Evolutionary conservation across 2,113 vertebrate genomes (phyloP).

Genomic region (Xiphophorus hellerii): DNA sequence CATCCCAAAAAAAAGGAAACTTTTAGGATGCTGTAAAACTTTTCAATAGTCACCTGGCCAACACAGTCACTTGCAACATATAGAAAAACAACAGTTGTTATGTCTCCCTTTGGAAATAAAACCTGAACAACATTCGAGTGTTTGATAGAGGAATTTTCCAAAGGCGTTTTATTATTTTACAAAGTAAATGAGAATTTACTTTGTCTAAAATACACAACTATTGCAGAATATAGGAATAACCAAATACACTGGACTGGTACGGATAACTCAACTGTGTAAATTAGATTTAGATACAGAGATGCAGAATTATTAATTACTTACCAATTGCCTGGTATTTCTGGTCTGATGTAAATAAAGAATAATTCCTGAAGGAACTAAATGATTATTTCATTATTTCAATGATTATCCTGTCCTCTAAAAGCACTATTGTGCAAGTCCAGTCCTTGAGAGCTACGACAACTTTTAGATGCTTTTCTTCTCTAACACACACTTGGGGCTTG

Average conservation of each 20-base stretch:
- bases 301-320: neutral
- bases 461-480: too few relatives aligned
- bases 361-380: too few relatives aligned
- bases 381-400: too few relatives aligned
- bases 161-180: neutral
- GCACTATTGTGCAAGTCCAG: too few relatives aligned
- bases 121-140: neutral
- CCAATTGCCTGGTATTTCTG: neutral
- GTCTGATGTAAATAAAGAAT: too few relatives aligned
- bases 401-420: too few relatives aligned
- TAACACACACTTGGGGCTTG: too few relatives aligned
- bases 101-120: slow-evolving; percentile 14
- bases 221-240: neutral
- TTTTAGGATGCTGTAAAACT: slow-evolving; percentile 42
- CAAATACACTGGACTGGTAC: too few relatives aligned
- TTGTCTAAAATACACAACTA: neutral
- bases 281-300: neutral
- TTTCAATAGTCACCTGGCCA: slow-evolving; percentile 39
- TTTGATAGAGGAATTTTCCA: neutral
- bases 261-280: neutral
- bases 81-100: slow-evolving; percentile 8
- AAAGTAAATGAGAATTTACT: too few relatives aligned
- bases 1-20: slow-evolving; percentile 9
- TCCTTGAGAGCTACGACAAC: too few relatives aligned
- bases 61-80: slow-evolving; percentile 6